These are phyloP conservation scores for Stramonita haemastoma DNA, from an alignment of 2,888 invertebrate genomes.

Conservation along the genomic window DNA sequence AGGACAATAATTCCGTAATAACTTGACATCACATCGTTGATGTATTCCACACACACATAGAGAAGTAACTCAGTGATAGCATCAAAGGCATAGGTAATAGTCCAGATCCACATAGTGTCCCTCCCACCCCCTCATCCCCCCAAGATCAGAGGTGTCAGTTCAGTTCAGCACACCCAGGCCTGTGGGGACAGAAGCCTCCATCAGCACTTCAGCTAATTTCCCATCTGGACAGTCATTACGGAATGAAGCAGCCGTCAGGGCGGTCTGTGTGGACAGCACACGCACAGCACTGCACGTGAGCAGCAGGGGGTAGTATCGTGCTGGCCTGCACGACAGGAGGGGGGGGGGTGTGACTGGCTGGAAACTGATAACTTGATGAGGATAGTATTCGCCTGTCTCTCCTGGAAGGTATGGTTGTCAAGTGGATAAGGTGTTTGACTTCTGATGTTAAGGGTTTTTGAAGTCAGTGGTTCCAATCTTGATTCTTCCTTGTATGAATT, in stretches of 20 bases:
- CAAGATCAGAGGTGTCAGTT: background rate
- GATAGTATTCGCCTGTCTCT: no score
- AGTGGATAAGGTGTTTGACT: no score
- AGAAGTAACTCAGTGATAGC: no score
- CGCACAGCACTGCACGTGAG: background rate
- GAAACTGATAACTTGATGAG: background rate
- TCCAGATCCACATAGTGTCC: no score
- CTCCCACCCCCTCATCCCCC: background rate
- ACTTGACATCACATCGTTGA: no score
- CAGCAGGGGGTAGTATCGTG: background rate
- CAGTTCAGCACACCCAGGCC: background rate
- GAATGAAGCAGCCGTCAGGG: background rate
- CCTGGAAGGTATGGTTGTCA: no score
- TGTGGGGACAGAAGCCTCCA: background rate
- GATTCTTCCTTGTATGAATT: no score
- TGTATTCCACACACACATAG: no score
- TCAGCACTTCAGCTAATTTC: background rate
- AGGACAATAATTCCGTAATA: no score
- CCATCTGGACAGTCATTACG: background rate
- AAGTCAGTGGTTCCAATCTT: no score
- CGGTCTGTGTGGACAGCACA: background rate
- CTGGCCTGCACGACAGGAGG: background rate
- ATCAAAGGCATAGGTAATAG: no score
- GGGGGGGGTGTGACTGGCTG: background rate
- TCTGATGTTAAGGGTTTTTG: no score